phyloP scores from a whole-genome alignment of 2,797 vertebrate genomes.

The Picus viridis region DNA sequence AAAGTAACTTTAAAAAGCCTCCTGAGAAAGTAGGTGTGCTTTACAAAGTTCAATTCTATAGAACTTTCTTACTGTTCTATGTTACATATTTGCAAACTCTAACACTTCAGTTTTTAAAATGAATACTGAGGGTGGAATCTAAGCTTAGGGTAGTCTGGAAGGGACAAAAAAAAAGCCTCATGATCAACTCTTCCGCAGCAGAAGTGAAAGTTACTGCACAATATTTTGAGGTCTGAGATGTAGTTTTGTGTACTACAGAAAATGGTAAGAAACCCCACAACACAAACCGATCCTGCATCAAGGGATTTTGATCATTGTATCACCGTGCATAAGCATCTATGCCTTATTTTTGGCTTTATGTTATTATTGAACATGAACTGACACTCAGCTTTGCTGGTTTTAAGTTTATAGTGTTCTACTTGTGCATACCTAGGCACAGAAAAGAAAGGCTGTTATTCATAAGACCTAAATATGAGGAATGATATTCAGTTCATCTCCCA shows the following conservation, averaged over 20 bases:
- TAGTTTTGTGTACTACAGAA: not conserved
- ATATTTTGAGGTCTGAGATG: not conserved
- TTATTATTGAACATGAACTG: not conserved
- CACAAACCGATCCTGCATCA: not conserved
- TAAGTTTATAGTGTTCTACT: not conserved
- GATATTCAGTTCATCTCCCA: not conserved
- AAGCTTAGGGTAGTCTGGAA: not conserved
- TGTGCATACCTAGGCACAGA: not conserved
- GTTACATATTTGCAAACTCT: not conserved
- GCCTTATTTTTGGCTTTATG: not conserved
- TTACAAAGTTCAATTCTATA: not conserved
- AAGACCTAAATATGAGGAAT: not conserved
- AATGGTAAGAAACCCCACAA: not conserved
- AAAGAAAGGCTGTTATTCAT: not conserved
- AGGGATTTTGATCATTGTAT: not conserved
- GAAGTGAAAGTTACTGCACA: not conserved
- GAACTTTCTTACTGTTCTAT: not conserved
- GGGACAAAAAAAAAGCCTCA: not conserved
- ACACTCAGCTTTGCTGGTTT: not conserved
- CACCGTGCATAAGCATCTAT: not conserved
- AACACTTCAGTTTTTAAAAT: not conserved
- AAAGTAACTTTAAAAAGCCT: not conserved
- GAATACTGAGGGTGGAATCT: not conserved
- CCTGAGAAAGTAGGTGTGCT: not conserved
- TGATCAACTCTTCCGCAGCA: not conserved